Conservation (phyloP, 2,113 vertebrate species). For the Anarhynchus alexandrinus region DNA sequence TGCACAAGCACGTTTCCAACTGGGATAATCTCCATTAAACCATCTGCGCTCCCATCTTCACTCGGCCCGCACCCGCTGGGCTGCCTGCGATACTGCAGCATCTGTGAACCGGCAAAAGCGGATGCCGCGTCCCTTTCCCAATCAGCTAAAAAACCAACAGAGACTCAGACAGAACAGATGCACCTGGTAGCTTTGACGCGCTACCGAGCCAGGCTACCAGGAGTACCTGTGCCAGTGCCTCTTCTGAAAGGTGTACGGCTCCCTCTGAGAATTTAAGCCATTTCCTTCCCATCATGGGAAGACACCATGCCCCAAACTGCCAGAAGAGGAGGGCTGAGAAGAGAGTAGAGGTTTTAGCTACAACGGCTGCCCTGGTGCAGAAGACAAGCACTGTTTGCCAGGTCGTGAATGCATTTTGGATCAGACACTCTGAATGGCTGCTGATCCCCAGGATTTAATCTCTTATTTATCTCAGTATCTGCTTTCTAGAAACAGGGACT, state of each 20-base stretch:
- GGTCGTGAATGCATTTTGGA: not conserved
- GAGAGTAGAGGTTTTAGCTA: not conserved
- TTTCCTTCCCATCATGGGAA: not conserved
- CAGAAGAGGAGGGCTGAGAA: not conserved
- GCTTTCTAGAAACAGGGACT: conserved; percentile 42
- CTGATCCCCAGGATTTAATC: conserved; percentile 33
- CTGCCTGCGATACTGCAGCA: conserved; percentile 38
- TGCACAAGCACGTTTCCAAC: conserved; percentile 72
- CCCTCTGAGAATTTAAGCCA: not conserved
- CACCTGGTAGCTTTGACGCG: not conserved
- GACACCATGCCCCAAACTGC: not conserved
- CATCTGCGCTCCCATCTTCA: conserved; percentile 74
- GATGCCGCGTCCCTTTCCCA: not conserved
- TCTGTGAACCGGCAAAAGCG: conserved; percentile 33
- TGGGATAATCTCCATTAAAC: conserved; percentile 82
- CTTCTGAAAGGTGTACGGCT: not conserved
- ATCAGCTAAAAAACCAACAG: not conserved
- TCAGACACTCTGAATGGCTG: not conserved
- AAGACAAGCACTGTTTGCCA: not conserved
- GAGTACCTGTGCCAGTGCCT: not conserved
- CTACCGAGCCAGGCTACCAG: not conserved
- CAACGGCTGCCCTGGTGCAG: not conserved
- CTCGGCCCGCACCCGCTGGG: conserved; percentile 39
- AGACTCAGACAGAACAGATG: conserved; percentile 60
- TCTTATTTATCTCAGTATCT: not conserved